Conservation (phyloP, 1,140 invertebrate species). For the Camponotus pennsylvanicus region DNA sequence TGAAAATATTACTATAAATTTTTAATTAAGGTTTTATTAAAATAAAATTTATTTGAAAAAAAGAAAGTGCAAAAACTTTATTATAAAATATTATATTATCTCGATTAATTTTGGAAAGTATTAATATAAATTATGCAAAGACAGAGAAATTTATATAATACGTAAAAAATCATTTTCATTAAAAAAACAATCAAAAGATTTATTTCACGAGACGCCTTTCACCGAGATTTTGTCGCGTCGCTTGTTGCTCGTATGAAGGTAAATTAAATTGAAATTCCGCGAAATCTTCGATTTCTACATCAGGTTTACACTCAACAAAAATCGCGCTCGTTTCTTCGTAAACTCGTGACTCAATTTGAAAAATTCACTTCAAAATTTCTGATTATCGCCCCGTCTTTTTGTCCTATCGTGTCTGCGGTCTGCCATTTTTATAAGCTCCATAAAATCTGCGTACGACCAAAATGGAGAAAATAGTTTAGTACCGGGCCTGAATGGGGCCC, state of each 20-base stretch:
- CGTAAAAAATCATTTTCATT: neutral
- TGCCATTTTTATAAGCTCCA: conserved; percentile 82
- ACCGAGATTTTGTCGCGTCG: neutral
- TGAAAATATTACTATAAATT: too few relatives aligned
- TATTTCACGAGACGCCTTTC: neutral
- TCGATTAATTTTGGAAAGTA: neutral
- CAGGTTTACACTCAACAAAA: neutral
- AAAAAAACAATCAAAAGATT: neutral
- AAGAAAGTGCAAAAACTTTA: too few relatives aligned
- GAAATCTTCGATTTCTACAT: conserved; percentile 61
- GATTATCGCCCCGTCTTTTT: conserved; percentile 19
- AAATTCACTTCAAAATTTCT: neutral
- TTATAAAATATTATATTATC: neutral
- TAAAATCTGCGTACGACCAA: conserved; percentile 77
- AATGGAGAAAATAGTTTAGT: conserved; percentile 67
- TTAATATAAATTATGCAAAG: neutral
- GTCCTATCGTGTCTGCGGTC: conserved; percentile 60
- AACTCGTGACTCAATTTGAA: conserved; percentile 49
- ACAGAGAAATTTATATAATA: neutral
- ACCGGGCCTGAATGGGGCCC: conserved; percentile 28
- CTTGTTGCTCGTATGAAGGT: neutral
- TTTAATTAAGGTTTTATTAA: too few relatives aligned
- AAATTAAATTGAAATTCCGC: conserved; percentile 43
- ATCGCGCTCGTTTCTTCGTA: conserved; percentile 18
- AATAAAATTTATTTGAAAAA: too few relatives aligned